Base-by-base conservation (phyloP, 2,113 vertebrate species). In the Crotalus tigris region DNA sequence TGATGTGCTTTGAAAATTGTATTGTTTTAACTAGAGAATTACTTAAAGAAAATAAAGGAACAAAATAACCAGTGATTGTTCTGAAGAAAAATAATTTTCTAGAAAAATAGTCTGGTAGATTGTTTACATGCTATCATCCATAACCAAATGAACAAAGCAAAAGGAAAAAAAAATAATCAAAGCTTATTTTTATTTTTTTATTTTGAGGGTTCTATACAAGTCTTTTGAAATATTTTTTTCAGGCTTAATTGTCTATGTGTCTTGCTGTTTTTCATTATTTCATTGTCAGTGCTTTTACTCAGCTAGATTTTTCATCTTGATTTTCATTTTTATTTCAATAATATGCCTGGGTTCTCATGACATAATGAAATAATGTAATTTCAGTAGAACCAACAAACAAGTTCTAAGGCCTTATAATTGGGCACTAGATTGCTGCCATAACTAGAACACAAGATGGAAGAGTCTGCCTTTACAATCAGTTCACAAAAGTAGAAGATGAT, bases 141-240 rank as follows among this genome's bases (percentile, higher is more conserved):
- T 91, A 95, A 57, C 54, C 29, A 54, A 92, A 55, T 17, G 12
- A 94, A 90, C 49, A 75, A 93, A 96, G 90, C 53, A 64, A 44
- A 33, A 86, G 75, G 26, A 75, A 69, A 39, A 87, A 87, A 90
- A 3, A 59, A 89, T 87, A 57, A 64, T 89, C n/a, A 93, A 94
- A 93, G 39, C 59, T 69, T 75, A 86, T 89, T 29, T 93, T 88
- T 87, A 58, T 81, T 26, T 55, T 44, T 57, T n/a, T 1, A 69
- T 93, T 85, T 55, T 89, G 57, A 58, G 21, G 23, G 39, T 11
- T 21, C 24, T 26, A 88, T 87, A 2, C 81, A 88, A 13, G 44
- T 13, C 54, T 59, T 87, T 85, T 57, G 64, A 33, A 85, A 90
- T 17, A 59, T 33, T 91, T 90, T 75, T 55, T 85, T 69, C 54